Conservation (phyloP, 2,888 invertebrate species). For the Trichopria drosophilae region DNA sequence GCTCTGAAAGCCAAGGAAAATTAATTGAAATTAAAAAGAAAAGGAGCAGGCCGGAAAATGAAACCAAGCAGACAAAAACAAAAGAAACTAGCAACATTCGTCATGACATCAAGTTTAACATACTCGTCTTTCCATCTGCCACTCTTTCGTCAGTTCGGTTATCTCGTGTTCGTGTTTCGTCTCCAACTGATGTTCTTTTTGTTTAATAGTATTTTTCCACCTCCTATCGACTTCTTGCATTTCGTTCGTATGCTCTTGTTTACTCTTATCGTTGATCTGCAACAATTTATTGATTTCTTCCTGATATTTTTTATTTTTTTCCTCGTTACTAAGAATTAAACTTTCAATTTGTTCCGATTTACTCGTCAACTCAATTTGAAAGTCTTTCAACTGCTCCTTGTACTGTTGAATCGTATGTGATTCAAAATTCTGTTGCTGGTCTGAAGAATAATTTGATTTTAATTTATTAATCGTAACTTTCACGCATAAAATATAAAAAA, state of each 20-base stretch:
- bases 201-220: constrained; percentile 49
- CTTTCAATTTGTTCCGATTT: constrained; percentile 53
- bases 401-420: constrained; percentile 52
- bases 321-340: constrained; percentile 45
- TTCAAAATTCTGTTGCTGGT: constrained; percentile 52
- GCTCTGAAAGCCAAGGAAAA: constrained; percentile 35
- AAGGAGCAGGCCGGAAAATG: constrained; percentile 9
- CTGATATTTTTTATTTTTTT: constrained; percentile 39
- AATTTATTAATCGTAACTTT: constrained; percentile 5
- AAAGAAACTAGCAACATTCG: constrained; percentile 26
- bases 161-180: constrained; percentile 49
- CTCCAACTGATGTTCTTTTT: constrained; percentile 46
- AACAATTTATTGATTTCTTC: constrained; percentile 44
- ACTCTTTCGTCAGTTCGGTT: constrained; percentile 53
- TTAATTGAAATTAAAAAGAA: constrained; percentile 11
- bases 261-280: constrained; percentile 41
- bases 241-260: constrained; percentile 48
- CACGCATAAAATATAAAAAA: constrained; percentile 4
- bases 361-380: constrained; percentile 51
- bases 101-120: too few relatives aligned
- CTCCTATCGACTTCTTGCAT: constrained; percentile 51
- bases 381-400: constrained; percentile 52
- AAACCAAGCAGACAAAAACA: constrained; percentile 14
- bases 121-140: constrained; percentile 57
- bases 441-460: constrained; percentile 35